These are phyloP conservation scores for Penelope pileata DNA, from an alignment of 2,113 vertebrate genomes.

Conservation along the genomic window DNA sequence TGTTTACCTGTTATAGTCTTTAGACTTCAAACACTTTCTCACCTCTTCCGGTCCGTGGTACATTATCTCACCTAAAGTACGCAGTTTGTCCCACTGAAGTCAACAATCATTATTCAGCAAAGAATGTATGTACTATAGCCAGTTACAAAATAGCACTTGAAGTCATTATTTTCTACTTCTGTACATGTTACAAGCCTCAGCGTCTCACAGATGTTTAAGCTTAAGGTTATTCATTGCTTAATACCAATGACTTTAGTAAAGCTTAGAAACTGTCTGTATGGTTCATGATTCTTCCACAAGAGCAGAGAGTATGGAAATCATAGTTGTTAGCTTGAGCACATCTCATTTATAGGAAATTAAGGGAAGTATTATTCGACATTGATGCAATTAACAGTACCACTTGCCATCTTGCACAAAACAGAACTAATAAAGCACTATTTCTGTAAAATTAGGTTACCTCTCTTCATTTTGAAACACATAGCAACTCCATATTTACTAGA, in stretches of 20 bases:
- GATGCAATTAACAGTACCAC: not conserved
- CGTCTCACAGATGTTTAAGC: not conserved
- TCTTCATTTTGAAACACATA: not conserved
- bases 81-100: not conserved
- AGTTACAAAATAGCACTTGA: not conserved
- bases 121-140: rapidly evolving
- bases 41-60: not conserved
- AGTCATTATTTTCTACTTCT: not conserved
- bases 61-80: not conserved
- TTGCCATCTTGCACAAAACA: not conserved
- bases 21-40: not conserved
- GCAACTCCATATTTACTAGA: not conserved
- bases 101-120: not conserved
- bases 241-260: not conserved
- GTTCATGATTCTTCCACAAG: not conserved
- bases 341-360: not conserved
- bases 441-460: not conserved
- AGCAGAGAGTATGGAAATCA: not conserved
- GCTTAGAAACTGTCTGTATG: not conserved
- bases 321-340: not conserved
- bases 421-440: not conserved
- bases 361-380: not conserved
- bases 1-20: not conserved
- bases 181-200: not conserved
- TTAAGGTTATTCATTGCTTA: not conserved